These are phyloP conservation scores for Bursaphelenchus mucronatus DNA, from an alignment of 1,140 invertebrate genomes.

Conservation along the genomic window DNA sequence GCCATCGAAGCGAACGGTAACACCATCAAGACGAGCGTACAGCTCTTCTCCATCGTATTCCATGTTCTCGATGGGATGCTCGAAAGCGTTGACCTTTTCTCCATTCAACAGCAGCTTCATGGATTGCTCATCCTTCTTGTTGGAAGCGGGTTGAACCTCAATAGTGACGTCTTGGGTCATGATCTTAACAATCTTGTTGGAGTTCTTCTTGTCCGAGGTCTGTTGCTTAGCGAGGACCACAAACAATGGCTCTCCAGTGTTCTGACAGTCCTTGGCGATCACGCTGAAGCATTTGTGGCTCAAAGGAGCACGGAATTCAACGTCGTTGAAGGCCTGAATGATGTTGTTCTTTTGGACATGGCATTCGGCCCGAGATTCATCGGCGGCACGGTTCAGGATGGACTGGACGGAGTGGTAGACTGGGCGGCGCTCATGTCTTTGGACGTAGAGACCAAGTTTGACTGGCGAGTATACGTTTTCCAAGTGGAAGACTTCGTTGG, in stretches of 20 bases:
- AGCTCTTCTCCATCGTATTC: conserved; percentile 19
- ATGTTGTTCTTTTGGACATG: conserved; percentile 26
- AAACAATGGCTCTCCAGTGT: conserved; percentile 22
- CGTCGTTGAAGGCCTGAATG: conserved; percentile 4
- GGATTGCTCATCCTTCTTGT: conserved; percentile 6
- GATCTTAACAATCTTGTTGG: conserved; percentile 33
- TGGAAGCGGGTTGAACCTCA: conserved; percentile 23
- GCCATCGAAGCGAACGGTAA: conserved; percentile 37
- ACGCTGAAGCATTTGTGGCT: conserved; percentile 31
- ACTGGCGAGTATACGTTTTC: conserved; percentile 26
- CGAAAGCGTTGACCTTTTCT: conserved; percentile 11
- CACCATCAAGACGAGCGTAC: conserved; percentile 18
- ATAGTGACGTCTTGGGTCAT: conserved; percentile 21
- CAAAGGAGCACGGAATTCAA: conserved; percentile 21
- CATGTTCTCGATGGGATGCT: conserved; percentile 25
- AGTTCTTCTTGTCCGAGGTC: conserved; percentile 16
- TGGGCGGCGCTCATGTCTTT: conserved; percentile 16
- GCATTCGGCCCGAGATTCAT: conserved; percentile 30
- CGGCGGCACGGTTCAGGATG: conserved; percentile 12
- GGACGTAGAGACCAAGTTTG: conserved; percentile 27
- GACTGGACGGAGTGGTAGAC: conserved; percentile 2
- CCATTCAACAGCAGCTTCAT: conserved; percentile 26
- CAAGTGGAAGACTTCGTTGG: conserved; percentile 24
- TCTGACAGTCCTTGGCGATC: conserved; percentile 35
- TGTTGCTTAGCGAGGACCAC: conserved; percentile 33